Conservation (phyloP, 2,797 vertebrate species). For the Diplodus puntazzo region DNA sequence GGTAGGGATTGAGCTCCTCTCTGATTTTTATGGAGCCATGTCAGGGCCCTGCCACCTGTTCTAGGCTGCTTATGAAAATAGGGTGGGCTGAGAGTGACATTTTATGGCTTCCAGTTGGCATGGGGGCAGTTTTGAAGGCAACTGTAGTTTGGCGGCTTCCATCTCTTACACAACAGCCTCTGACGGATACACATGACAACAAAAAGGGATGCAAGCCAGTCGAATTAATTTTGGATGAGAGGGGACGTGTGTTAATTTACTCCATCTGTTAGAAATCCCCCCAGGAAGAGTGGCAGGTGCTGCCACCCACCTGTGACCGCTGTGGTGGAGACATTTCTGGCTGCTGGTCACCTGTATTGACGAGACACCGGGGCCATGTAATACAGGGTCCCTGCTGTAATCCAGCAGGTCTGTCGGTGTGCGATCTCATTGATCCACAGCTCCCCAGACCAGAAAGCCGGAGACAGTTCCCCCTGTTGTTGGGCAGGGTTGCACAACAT, state of each 20-base stretch:
- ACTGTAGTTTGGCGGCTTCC: conserved; percentile 58
- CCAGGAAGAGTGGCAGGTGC: conserved; percentile 12
- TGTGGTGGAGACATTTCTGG: conserved; percentile 51
- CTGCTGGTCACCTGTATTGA: conserved; percentile 64
- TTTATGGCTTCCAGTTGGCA: conserved; percentile 76
- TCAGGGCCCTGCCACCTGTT: conserved; percentile 78
- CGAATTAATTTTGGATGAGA: conserved; percentile 25
- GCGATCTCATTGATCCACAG: conserved; percentile 54
- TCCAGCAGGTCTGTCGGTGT: conserved; percentile 21
- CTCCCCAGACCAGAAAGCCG: conserved; percentile 24
- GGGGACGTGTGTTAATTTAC: conserved; percentile 47
- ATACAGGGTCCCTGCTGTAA: conserved; percentile 30
- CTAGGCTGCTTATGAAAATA: conserved; percentile 76
- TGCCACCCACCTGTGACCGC: conserved; percentile 25
- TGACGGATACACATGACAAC: conserved; percentile 3
- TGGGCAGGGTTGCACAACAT: conserved; percentile 31
- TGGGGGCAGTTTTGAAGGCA: conserved; percentile 54
- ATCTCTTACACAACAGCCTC: conserved; percentile 21
- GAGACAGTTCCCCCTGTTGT: conserved; percentile 34
- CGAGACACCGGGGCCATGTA: conserved; percentile 13
- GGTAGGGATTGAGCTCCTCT: conserved; percentile 77
- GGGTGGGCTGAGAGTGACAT: conserved; percentile 64
- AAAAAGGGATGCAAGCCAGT: neutral
- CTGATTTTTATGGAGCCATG: conserved; percentile 79
- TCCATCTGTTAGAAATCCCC: conserved; percentile 47